Percentiles rank a stretch among this genome's conserved stretches.
Evolutionary conservation across 2,797 vertebrate genomes (phyloP).

Genomic region (Etheostoma perlongum): DNA sequence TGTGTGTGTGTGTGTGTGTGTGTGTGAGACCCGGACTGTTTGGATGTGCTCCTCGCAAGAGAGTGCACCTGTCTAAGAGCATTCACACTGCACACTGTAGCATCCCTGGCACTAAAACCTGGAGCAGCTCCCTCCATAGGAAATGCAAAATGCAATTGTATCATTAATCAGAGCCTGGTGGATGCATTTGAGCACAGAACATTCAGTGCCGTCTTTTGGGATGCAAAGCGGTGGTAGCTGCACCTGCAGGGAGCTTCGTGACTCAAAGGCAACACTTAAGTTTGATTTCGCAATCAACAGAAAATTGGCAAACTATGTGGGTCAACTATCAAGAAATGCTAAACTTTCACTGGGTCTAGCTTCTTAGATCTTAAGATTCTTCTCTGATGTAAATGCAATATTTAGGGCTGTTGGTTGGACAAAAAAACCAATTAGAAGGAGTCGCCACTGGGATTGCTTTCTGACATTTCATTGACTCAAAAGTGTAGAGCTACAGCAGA

Average conservation of each 20-base stretch:
- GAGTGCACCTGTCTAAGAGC: constrained; percentile 33
- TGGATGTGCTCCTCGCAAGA: constrained; percentile 7
- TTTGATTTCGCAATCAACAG: neutral
- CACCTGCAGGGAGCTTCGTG: constrained; percentile 34
- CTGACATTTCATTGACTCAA: neutral
- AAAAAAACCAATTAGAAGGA: neutral
- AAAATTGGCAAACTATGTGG: neutral
- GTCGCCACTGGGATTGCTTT: neutral
- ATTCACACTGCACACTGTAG: neutral
- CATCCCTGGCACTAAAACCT: neutral
- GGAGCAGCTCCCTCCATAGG: constrained; percentile 15
- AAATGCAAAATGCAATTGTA: neutral
- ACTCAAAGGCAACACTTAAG: constrained; percentile 28
- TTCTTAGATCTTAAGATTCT: neutral
- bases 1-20: constrained; percentile 2
- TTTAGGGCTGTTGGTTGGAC: neutral
- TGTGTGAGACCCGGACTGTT: constrained; percentile 41
- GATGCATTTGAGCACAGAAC: constrained; percentile 15
- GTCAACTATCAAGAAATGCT: too few species aligned
- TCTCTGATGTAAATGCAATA: neutral
- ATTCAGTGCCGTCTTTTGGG: neutral
- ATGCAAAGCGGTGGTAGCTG: constrained; percentile 43
- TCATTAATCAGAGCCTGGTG: constrained; percentile 1
- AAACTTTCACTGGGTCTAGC: too few species aligned
- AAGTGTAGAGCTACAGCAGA: neutral